A percentile compares a stretch with the other conserved stretches of the same genome.
Evolutionary conservation across 2,797 vertebrate species (phyloP).

Genomic region (Serranus cabrilla): DNA sequence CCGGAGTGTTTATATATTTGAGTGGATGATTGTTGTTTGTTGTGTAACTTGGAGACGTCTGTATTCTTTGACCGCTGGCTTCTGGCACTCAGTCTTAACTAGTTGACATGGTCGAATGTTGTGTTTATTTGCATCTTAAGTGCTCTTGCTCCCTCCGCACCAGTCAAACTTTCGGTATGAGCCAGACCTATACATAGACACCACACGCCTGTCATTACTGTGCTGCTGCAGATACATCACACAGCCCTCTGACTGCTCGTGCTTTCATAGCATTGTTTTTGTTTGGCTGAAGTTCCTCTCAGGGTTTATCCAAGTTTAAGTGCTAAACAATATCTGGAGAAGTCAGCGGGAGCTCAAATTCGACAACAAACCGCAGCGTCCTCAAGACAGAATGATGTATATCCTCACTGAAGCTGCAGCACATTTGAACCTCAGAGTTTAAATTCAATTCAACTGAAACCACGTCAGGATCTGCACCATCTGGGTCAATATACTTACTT

Average conservation of each 20-base stretch:
- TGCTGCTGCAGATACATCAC: constrained; percentile 37
- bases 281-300: constrained; percentile 33
- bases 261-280: constrained; percentile 51
- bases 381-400: neutral
- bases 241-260: constrained; percentile 26
- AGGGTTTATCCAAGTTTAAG: constrained; percentile 29
- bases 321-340: constrained; percentile 11
- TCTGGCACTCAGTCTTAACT: constrained; percentile 19
- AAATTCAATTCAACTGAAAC: neutral
- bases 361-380: constrained; percentile 4
- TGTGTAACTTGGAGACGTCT: constrained; percentile 44
- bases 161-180: constrained; percentile 36
- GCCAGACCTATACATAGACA: constrained; percentile 57
- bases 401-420: neutral
- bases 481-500: neutral
- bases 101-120: constrained; percentile 26
- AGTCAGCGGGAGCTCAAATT: neutral
- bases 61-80: constrained; percentile 37
- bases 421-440: neutral
- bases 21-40: constrained; percentile 55
- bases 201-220: constrained; percentile 63
- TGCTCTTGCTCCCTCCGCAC: constrained; percentile 31
- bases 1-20: constrained; percentile 48
- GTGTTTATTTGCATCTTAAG: constrained; percentile 64
- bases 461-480: neutral